Conservation (phyloP, 2,113 vertebrate genomes). For the Abramis brama region DNA sequence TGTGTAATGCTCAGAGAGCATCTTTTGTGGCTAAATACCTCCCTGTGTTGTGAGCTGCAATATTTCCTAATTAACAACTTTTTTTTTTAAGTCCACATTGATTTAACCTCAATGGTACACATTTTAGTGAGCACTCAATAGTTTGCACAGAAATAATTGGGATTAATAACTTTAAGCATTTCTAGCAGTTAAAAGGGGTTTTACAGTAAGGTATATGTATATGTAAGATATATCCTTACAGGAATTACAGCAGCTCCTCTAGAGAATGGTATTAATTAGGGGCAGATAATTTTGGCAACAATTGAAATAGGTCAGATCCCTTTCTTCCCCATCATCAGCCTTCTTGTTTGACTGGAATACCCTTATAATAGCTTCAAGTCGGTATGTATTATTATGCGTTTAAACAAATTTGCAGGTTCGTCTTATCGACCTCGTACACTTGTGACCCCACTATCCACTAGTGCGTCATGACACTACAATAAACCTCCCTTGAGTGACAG, state of each 20-base stretch:
- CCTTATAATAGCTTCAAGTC: not conserved
- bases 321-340: not conserved
- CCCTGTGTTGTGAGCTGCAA: not conserved
- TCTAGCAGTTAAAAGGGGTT: not conserved
- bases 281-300: slow-evolving; percentile 55
- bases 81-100: not conserved
- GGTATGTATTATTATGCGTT: not conserved
- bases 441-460: not conserved
- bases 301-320: slow-evolving; percentile 52
- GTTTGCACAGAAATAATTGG: too few species aligned
- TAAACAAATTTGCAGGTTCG: not conserved
- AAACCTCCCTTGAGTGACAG: slow-evolving; percentile 17
- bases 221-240: not conserved
- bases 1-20: not conserved
- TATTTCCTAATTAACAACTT: not conserved
- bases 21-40: not conserved
- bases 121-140: not conserved
- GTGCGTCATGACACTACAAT: not conserved
- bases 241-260: not conserved
- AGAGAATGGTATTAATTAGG: slow-evolving; percentile 47
- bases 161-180: not conserved
- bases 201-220: not conserved
- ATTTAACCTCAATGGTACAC: not conserved
- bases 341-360: not conserved
- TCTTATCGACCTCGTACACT: not conserved